Evolutionary conservation across 2,113 vertebrate genomes (phyloP), one percentile per base, ranked within the genome.

Genomic region (Phaetusa simplex): DNA sequence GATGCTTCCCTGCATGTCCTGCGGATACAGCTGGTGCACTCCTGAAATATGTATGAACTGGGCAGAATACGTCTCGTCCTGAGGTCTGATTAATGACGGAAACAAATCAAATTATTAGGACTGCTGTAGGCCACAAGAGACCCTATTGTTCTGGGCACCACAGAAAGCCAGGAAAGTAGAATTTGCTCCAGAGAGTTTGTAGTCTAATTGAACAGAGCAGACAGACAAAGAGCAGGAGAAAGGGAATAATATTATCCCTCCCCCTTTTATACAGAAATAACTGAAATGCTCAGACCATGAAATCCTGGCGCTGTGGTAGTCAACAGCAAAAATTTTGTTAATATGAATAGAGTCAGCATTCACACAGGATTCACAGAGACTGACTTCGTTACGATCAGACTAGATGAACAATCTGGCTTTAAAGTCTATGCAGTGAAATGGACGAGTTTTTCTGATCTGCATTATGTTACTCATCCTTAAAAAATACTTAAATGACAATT

Each of bases 281-380:
- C 86, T 86, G 86, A 95, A 76, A 90, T 82, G 61, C 92, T 95
- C 80, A 92, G 80, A 95, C 92, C 76, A 64, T 86, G 92, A 97
- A 94, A 92, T 86, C 23, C 71, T 90, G 82, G 67, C 4, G 14
- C 45, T 64, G 67, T 36, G 40, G 76, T 1, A 22, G 52, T 58
- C 73, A 81, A 74, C 40, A 59, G 78, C 79, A 93, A 84, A 93
- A 72, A 42, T 53, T 65, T 65, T 72, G 53, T 45, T 82, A 30
- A 65, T n/a, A 50, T 91, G 66, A 85, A 53, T 38, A 45, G 92
- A 64, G 74, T 85, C 74, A 91, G 88, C 83, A 69, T 34, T 61
- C 56, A 21, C 8, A 67, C 30, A 82, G 64, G 52, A 90, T 94
- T 86, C 70, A 40, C 80, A 84, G 77, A 27, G 78, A 36, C 81